These are phyloP conservation scores for Eupelmus urozonus DNA, from an alignment of 2,888 invertebrate species.

Conservation along the genomic window DNA sequence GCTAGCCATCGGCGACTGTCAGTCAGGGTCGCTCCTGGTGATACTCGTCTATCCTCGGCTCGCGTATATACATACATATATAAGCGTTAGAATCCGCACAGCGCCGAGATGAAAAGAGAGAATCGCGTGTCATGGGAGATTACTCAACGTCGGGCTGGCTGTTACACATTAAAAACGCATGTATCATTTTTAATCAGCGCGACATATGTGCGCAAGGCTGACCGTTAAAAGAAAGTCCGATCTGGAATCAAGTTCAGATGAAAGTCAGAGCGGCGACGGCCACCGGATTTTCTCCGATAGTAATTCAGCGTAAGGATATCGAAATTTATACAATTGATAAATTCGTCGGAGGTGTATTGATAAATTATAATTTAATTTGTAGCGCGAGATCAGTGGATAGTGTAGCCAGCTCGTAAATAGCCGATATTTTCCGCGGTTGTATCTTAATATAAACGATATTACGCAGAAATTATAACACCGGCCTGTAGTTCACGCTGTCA, in stretches of 20 bases:
- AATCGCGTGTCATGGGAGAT: slow-evolving; percentile 16
- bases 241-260: slow-evolving; percentile 39
- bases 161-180: slow-evolving; percentile 17
- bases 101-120: background rate
- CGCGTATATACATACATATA: too few species aligned
- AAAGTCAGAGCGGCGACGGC: slow-evolving; percentile 13
- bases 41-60: too few species aligned
- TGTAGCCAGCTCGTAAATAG: too few species aligned
- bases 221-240: slow-evolving; percentile 40
- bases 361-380: slow-evolving; percentile 10
- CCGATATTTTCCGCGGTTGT: too few species aligned
- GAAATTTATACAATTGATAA: slow-evolving; percentile 8
- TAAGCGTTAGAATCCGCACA: background rate
- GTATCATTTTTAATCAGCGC: slow-evolving; percentile 19
- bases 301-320: background rate
- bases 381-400: background rate
- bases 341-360: background rate
- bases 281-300: slow-evolving; percentile 4
- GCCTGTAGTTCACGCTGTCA: too few species aligned
- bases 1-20: slow-evolving; percentile 29
- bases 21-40: slow-evolving; percentile 35
- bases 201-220: background rate
- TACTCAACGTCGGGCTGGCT: slow-evolving; percentile 31
- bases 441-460: too few species aligned
- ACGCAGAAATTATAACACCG: too few species aligned